Base-by-base conservation (phyloP, 1,140 invertebrate species). In the Meloidogyne chitwoodi region DNA sequence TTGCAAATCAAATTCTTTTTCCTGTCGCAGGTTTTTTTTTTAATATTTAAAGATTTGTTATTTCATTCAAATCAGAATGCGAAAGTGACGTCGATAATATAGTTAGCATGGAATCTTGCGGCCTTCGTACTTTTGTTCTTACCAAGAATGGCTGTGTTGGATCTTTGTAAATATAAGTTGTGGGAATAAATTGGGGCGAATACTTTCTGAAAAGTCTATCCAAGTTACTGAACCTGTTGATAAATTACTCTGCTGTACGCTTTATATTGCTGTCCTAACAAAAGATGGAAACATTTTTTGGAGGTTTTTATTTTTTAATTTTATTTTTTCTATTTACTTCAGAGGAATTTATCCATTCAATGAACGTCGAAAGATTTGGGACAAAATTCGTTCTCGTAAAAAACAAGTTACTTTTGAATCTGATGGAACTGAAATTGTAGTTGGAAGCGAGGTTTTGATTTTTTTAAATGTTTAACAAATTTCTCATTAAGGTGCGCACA, bases 311-410 rank as follows among this genome's bases (percentile, higher is more conserved):
- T 79, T 38, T 79, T 98, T 95, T 94, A 93, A 89, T 88, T 92
- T 91, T n/a, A 26, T 78, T 83, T 69, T 70, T 67, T 26, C 67
- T 65, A 16, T n/a, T 22, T 34, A 6, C 75, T 83, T 75, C 77
- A 94, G 93, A 93, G 96, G 96, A 70, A 93, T 98, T 3, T 89
- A 97, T 81, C 96, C 96, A 1, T 93, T 96, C 87, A 91, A 91
- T 24, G 95, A 98, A 88, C 90, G 97, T 4, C 94, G 96, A 77
- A 94, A 94, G 81, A 88, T 98, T 22, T 95, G 95, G 92, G 96
- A 99, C 86, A 96, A 96, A 87, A 93, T 93, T 77, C 91, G 93
- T 76, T 92, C 92, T n/a, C 95, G 96, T 87, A 93, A 92, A 74
- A 94, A 95, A 88, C 88, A 89, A 61, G 93, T 94, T 22, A 87